Percentiles rank a stretch among this genome's conserved stretches.
phyloP scores from a whole-genome alignment of 2,113 vertebrate genomes.

The Vulpes ferrilata region DNA sequence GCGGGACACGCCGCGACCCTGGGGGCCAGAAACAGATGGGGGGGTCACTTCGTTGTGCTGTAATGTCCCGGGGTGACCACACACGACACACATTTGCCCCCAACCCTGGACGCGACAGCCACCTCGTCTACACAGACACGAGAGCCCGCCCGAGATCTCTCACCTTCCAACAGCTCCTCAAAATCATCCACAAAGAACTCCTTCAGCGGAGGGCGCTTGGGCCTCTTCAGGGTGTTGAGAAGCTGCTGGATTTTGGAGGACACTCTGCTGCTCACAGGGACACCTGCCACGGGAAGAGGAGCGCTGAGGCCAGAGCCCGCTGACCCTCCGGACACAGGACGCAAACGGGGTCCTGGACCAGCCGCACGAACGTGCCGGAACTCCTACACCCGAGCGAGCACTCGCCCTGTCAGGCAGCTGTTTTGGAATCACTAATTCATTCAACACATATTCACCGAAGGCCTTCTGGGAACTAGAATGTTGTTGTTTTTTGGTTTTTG shows the following conservation, averaged over 20 bases:
- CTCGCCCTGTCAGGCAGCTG: not conserved
- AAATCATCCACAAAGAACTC: constrained; percentile 98
- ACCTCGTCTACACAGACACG: not conserved
- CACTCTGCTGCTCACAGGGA: constrained; percentile 97
- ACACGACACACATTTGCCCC: accelerated
- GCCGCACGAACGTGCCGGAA: accelerated
- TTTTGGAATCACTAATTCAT: not conserved
- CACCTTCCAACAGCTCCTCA: constrained; percentile 97
- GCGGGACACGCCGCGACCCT: not conserved
- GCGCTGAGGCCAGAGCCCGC: not conserved
- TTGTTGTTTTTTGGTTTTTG: no score
- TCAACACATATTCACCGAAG: not conserved
- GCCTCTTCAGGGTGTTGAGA: constrained; percentile 97
- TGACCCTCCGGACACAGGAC: not conserved
- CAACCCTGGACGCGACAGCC: not conserved
- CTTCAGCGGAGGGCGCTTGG: constrained; percentile 95
- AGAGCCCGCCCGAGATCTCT: not conserved
- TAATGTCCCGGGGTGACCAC: accelerated
- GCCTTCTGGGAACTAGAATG: not conserved
- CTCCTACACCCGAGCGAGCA: not conserved
- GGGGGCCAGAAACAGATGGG: not conserved
- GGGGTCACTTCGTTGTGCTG: accelerated
- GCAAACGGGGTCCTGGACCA: not conserved
- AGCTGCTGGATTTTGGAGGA: constrained; percentile 99
- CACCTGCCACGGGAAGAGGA: constrained; percentile 87